phyloP scores from a whole-genome alignment of 2,888 invertebrate species.

The Caenorhabditis japonica region DNA sequence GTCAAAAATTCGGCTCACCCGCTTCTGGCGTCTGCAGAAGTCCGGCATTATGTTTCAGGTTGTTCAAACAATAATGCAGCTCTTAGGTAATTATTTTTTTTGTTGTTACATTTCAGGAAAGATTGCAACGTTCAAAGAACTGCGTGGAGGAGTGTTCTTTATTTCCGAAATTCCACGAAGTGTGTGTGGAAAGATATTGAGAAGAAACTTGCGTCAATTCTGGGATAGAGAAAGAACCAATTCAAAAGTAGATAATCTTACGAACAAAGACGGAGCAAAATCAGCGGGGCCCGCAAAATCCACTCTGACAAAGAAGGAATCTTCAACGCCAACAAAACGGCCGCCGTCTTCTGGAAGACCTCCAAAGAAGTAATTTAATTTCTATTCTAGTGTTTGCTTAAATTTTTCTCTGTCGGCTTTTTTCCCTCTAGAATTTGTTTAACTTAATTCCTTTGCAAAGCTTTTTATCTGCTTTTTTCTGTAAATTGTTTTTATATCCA shows the following conservation, averaged over 20 bases:
- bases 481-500: no score
- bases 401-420: conserved; percentile 9
- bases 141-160: conserved; percentile 75
- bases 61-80: not conserved
- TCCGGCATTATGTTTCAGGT: conserved; percentile 72
- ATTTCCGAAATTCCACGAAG: conserved; percentile 74
- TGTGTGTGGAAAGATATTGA: conserved; percentile 69
- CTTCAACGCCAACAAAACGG: conserved; percentile 34
- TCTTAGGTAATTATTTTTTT: conserved; percentile 17
- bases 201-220: conserved; percentile 68
- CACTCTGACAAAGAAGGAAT: conserved; percentile 52
- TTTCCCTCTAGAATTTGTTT: conserved; percentile 14
- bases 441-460: not conserved
- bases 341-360: conserved; percentile 51
- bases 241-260: conserved; percentile 57
- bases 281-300: conserved; percentile 36
- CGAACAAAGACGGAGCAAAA: conserved; percentile 46
- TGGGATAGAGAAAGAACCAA: conserved; percentile 72
- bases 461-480: conserved; percentile 11
- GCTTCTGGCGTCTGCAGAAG: conserved; percentile 70
- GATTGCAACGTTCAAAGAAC: conserved; percentile 73
- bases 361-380: conserved; percentile 32
- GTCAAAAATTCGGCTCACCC: conserved; percentile 65
- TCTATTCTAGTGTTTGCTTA: conserved; percentile 10
- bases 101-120: conserved; percentile 59